Conservation (phyloP, 2,797 vertebrate genomes). For the Scyliorhinus canicula region DNA sequence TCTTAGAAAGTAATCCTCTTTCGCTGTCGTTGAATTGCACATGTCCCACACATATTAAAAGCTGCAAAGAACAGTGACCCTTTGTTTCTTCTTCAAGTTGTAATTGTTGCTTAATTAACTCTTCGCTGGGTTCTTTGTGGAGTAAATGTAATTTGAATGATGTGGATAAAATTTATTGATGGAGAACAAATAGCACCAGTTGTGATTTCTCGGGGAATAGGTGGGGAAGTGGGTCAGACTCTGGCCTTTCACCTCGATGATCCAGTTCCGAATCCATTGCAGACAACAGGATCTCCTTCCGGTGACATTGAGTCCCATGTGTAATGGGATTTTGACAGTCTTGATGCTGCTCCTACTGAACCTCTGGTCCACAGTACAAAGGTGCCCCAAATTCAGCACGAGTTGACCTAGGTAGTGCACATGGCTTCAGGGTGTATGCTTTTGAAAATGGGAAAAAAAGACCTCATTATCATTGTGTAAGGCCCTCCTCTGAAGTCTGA, state of each 20-base stretch:
- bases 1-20: constrained; percentile 27
- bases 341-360: neutral
- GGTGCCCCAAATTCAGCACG: neutral
- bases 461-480: no score
- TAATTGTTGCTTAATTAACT: constrained; percentile 9
- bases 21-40: constrained; percentile 19
- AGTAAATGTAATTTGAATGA: constrained; percentile 7
- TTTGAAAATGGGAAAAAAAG: neutral
- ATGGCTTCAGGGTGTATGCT: neutral
- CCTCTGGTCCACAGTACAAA: no score
- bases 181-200: neutral
- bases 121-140: constrained; percentile 12
- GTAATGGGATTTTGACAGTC: neutral
- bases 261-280: neutral
- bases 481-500: neutral
- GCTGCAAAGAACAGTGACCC: neutral
- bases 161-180: neutral
- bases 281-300: neutral
- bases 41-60: constrained; percentile 20
- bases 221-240: neutral
- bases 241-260: neutral
- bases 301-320: neutral
- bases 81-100: constrained; percentile 23
- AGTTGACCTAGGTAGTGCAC: neutral
- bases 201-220: neutral